Evolutionary conservation across 2,888 invertebrate species (phyloP), one percentile per base, ranked within the genome.

Genomic region (Nymphalis urticae): DNA sequence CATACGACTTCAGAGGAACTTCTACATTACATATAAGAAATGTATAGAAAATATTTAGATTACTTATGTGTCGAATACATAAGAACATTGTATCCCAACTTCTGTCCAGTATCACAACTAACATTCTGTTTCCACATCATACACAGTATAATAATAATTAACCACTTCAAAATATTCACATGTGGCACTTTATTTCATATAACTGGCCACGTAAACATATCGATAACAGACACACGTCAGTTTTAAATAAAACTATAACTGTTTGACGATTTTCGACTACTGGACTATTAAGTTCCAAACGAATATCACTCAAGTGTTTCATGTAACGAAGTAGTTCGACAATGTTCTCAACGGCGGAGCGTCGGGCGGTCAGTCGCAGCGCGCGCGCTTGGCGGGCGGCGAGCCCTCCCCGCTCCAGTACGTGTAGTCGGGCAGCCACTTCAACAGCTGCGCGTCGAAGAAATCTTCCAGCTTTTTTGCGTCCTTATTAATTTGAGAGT

Each of bases 391-490:
- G 79, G 75, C 64, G 70, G 89, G 85, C 72, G 88, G 85, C 75
- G 85, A 85, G 75, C 84, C 87, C 77, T 86, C 89, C 71, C 86
- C 87, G 82, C 77, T 75, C 89, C 88, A 94, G 81, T 94, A 94
- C 32, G 95, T 95, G 87, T 95, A 95, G 82, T 95, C 95, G 2
- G 97, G 97, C 77, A 97, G 91, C 95, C 96, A 97, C 86, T 97
- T 97, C 64, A 94, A 84, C 74, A 97, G 92, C 82, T 97, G 95
- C 80, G 96, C 95, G 80, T 97, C 97, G 85, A 97, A 97, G 91
- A 97, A 97, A 87, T 96, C 96, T 85, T 97, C 97, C 79, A 97
- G 93, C 72, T 95, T 95, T 85, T 95, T 95, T 56, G 96, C 97
- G 88, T 97, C 96, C 79, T 94, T 94, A 89, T 95, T 96, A 56